These are phyloP conservation scores for Nothocercus julius DNA, from an alignment of 2,113 vertebrate species.

Conservation along the genomic window DNA sequence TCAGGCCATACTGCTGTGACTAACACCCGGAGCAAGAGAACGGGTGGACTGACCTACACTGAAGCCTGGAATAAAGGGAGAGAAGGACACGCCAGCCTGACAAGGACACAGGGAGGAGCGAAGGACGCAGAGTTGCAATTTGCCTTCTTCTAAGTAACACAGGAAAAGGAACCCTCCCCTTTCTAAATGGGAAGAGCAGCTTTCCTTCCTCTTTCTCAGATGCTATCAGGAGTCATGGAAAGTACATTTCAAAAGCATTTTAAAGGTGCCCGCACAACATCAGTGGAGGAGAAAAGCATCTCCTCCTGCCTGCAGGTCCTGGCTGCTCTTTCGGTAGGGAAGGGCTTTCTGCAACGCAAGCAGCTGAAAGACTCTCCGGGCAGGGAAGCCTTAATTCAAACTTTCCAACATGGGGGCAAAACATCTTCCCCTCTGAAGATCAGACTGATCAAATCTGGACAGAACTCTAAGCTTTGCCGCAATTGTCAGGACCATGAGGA, in stretches of 20 bases:
- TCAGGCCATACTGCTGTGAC: background rate
- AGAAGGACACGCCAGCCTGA: rapidly evolving
- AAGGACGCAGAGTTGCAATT: constrained; percentile 4
- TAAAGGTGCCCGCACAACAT: background rate
- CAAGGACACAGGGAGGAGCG: background rate
- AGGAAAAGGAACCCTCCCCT: constrained; percentile 60
- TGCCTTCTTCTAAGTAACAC: constrained; percentile 5
- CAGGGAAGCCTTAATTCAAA: background rate
- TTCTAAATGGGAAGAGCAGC: constrained; percentile 42
- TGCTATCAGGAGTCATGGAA: constrained; percentile 65
- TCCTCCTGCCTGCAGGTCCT: background rate
- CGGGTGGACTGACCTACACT: rapidly evolving
- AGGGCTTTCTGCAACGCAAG: background rate
- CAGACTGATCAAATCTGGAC: background rate
- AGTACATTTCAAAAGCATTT: constrained; percentile 12
- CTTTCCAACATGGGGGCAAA: background rate
- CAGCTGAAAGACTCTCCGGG: background rate
- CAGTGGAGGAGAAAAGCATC: background rate
- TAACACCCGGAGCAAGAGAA: background rate
- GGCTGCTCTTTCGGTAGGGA: background rate
- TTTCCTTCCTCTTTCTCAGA: constrained; percentile 69
- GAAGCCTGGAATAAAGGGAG: background rate
- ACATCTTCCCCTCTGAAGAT: background rate
- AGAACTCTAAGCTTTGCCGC: background rate
- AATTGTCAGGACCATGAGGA: background rate